phyloP scores from a whole-genome alignment of 2,888 invertebrate genomes.

The Romanomermis culicivorax region DNA sequence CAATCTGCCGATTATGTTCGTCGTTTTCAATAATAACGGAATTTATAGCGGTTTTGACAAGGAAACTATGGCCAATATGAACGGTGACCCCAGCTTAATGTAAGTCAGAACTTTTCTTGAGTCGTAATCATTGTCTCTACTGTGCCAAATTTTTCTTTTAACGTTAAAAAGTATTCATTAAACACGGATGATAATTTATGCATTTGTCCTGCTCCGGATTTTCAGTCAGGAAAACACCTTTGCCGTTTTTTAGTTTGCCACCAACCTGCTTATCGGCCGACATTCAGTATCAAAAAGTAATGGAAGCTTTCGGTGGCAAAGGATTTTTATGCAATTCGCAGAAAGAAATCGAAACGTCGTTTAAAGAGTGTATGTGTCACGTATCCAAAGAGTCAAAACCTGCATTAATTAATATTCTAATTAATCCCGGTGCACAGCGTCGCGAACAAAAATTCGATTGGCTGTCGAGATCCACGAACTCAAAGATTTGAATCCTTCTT shows the following conservation, averaged over 20 bases:
- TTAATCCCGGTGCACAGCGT: constrained; percentile 60
- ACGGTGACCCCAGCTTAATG: constrained; percentile 52
- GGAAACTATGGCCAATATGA: constrained; percentile 48
- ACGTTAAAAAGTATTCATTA: too few relatives aligned
- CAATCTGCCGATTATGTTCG: constrained; percentile 63
- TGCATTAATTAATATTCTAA: constrained; percentile 66
- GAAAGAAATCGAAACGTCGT: constrained; percentile 47
- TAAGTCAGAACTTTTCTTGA: too few relatives aligned
- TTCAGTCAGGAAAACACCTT: too few relatives aligned
- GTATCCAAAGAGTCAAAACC: constrained; percentile 44
- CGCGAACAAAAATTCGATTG: constrained; percentile 72
- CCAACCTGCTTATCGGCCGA: constrained; percentile 56
- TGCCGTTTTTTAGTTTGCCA: constrained; percentile 52
- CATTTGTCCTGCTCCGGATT: too few relatives aligned
- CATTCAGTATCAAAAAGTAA: constrained; percentile 66
- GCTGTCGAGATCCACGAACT: constrained; percentile 57
- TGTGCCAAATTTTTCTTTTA: too few relatives aligned
- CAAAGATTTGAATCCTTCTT: not conserved
- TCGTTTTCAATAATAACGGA: constrained; percentile 85
- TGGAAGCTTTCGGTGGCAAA: constrained; percentile 55
- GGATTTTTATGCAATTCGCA: constrained; percentile 57
- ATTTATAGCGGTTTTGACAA: constrained; percentile 67
- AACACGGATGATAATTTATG: too few relatives aligned
- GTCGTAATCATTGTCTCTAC: too few relatives aligned
- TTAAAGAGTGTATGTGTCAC: constrained; percentile 42